Percentiles rank a stretch among this genome's conserved stretches.
phyloP scores from a whole-genome alignment of 2,888 invertebrate species.

The Sarcophaga carnaria region DNA sequence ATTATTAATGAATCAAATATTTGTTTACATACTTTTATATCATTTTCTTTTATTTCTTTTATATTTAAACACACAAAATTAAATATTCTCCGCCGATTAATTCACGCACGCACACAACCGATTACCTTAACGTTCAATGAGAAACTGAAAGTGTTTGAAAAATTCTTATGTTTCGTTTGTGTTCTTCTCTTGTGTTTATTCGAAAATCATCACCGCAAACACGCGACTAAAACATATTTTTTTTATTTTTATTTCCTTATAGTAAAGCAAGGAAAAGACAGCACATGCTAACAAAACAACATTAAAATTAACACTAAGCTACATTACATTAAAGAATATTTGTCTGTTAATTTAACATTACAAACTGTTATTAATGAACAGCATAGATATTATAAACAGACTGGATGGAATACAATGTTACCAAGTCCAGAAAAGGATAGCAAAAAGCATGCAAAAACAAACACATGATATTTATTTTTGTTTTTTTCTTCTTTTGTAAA shows the following conservation, averaged over 20 bases:
- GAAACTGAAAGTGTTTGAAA: conserved; percentile 47
- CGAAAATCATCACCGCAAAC: conserved; percentile 24
- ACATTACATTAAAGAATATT: neutral
- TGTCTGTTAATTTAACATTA: neutral
- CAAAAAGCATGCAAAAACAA: neutral
- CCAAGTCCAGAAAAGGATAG: neutral
- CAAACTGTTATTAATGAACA: neutral
- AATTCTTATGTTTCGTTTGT: neutral
- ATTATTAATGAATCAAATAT: neutral
- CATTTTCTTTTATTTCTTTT: neutral
- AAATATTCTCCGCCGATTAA: neutral
- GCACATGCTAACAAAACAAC: neutral
- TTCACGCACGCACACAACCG: conserved; percentile 24
- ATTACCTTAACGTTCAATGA: conserved; percentile 50
- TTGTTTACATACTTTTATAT: neutral
- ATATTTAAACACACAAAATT: neutral
- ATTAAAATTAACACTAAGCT: too few species aligned
- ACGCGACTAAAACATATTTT: neutral
- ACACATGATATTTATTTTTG: conserved; percentile 55
- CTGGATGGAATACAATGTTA: neutral
- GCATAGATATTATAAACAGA: conserved; percentile 17
- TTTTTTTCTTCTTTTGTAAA: neutral
- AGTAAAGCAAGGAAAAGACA: neutral
- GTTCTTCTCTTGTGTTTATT: conserved; percentile 21
- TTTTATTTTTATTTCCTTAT: neutral